Evolutionary conservation across 2,797 vertebrate species (phyloP), one percentile per base, ranked within the genome.

Genomic region (Falco biarmicus): DNA sequence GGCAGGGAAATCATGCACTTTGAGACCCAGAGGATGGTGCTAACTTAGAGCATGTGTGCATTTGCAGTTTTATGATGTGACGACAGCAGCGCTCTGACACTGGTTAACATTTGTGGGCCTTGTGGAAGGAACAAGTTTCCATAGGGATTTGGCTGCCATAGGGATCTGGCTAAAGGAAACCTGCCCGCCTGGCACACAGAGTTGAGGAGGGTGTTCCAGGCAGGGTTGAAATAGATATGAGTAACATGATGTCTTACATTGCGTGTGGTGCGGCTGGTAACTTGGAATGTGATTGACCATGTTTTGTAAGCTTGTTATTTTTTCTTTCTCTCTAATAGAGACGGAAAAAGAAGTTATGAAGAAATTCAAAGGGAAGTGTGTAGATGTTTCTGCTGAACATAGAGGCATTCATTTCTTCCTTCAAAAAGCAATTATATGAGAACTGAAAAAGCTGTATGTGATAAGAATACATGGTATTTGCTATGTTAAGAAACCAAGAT

Each of bases 1-100:
- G 19, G 16, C 51, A 47, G 66, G 48, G 48, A 37, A 79, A 21
- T 79, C 45, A 7, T 71, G 83, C 6, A 24, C 80, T 80, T 31
- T 84, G 91, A 80, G 77, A 94, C 70, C 45, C 48, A 47, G 90
- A 80, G 90, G 94, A 93, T 90, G 85, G 94, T 95, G 86, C 77
- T 96, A 94, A 95, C 80, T 88, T 95, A 28, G 81, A 95, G 90
- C 94, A 90, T 92, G 94, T 96, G 94, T 96, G 94, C 66, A 4
- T 94, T 95, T 90, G 87, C 21, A 11, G 80, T 85, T 95, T 96
- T 94, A 93, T 60, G 90, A 87, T 80, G 93, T 87, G 96, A 80
- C 4, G 88, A 95, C 93, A 95, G 91, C 77, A 88, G 70, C 0
- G 0, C 70, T 84, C 77, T 91, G 89, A 90, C 90, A 76, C 90